These are phyloP conservation scores for Centropristis striata DNA, from an alignment of 2,113 vertebrate species.

Conservation along the genomic window DNA sequence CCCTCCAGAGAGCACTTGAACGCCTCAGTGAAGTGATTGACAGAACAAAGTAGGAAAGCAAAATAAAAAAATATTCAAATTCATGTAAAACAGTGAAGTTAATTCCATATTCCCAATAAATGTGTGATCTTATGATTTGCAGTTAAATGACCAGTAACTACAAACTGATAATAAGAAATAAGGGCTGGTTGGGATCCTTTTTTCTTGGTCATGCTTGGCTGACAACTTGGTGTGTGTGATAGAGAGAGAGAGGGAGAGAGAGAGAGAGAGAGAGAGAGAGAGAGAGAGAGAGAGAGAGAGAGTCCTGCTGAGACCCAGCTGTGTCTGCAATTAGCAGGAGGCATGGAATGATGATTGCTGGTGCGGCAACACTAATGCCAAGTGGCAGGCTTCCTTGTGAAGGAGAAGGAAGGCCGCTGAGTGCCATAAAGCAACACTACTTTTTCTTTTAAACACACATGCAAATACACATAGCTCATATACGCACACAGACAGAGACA, in stretches of 20 bases:
- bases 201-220: neutral
- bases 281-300: conserved; percentile 39
- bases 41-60: neutral
- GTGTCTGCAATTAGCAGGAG: conserved; percentile 99
- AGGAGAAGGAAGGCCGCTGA: conserved; percentile 89
- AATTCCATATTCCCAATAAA: neutral
- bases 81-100: neutral
- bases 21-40: neutral
- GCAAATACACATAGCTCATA: conserved; percentile 49
- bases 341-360: conserved; percentile 99
- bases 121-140: neutral
- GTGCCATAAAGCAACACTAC: conserved; percentile 71
- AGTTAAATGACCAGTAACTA: neutral
- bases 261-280: conserved; percentile 19
- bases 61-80: neutral
- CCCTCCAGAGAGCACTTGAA: neutral
- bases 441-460: conserved; percentile 68
- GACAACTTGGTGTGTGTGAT: conserved; percentile 16
- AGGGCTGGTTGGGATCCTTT: neutral
- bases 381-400: conserved; percentile 94
- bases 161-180: neutral
- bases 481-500: conserved; percentile 34
- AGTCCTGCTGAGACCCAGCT: conserved; percentile 98
- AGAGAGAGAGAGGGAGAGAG: neutral
- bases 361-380: conserved; percentile 96